Evolutionary conservation across 2,888 invertebrate species (phyloP), one percentile per base, ranked within the genome.

Genomic region (Cantharis rustica): DNA sequence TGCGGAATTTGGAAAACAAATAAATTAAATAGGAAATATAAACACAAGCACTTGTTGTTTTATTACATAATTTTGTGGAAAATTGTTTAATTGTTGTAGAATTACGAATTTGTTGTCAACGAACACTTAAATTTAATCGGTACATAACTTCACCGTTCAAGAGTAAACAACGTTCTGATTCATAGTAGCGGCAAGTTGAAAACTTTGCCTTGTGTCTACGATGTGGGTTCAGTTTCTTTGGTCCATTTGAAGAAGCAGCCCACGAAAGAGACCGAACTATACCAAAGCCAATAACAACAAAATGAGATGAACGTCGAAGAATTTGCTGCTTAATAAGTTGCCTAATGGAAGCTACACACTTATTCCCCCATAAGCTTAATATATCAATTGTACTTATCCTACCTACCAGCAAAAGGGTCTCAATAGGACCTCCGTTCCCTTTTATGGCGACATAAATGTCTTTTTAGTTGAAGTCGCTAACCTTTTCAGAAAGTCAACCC

Each of bases 211-310:
- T n/a, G 64, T 23, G 26, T 27, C 26, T 64, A 27, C 23, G 16
- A 31, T 27, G 66, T 72, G 31, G 23, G 76, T 70, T 64, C 76
- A 76, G 76, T 76, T 76, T 76, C 76, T 73, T 73, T 76, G 76
- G 76, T 76, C 76, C 76, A 76, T 72, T 71, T 20, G 64, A 76
- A 71, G 71, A 61, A 70, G 61, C 17, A 31, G 16, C 66, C 64
- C 23, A 64, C 62, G 64, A 47, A 17, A 69, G 17, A 64, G 71
- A 72, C 27, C 16, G 63, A 69, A 47, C 15, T 17, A 66, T 66
- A 47, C 16, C 11, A 23, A n/a, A 11, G 15, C n/a, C 4, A 66
- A 9, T 17, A 9, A 66, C 13, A 66, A 20, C 23, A 66, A 27
- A 71, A 62, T 63, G 27, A 62, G 64, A 71, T 61, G 61, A 11